Percentiles rank a stretch among this genome's conserved stretches.
Conservation (phyloP, 2,113 vertebrate genomes). For the Maccullochella peelii region DNA sequence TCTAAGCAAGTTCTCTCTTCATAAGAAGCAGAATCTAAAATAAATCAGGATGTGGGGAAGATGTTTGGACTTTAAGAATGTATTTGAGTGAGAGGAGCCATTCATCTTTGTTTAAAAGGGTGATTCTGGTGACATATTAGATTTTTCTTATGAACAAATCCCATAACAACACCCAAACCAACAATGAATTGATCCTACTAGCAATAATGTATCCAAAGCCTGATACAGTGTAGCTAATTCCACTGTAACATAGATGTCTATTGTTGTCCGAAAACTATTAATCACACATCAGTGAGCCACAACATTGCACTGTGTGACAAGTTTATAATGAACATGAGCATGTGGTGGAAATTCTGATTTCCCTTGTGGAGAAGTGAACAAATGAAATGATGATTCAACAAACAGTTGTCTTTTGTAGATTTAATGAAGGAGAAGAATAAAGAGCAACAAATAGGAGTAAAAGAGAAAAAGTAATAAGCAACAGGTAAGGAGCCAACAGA, state of each 20-base stretch:
- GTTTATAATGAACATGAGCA: background rate
- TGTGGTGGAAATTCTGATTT: no score
- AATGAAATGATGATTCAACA: no score
- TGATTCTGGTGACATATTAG: background rate
- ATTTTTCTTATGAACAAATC: background rate
- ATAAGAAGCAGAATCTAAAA: background rate
- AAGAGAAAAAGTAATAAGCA: no score
- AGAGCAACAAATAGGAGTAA: no score
- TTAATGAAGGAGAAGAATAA: no score
- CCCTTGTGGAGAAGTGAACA: no score
- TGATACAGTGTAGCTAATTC: background rate
- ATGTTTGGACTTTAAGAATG: background rate
- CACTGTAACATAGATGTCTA: background rate
- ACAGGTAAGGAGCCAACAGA: no score
- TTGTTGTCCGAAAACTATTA: constrained; percentile 12
- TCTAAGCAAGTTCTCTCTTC: background rate
- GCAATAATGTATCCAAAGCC: background rate
- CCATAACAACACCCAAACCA: background rate
- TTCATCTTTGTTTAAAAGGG: background rate
- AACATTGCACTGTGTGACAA: no score
- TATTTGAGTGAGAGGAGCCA: background rate
- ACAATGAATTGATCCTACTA: background rate
- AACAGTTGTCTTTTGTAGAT: no score
- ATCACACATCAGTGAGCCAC: background rate
- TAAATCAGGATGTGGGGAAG: background rate